These are phyloP conservation scores for Echinops telfairi DNA, from an alignment of 2,113 vertebrate genomes.

Conservation along the genomic window DNA sequence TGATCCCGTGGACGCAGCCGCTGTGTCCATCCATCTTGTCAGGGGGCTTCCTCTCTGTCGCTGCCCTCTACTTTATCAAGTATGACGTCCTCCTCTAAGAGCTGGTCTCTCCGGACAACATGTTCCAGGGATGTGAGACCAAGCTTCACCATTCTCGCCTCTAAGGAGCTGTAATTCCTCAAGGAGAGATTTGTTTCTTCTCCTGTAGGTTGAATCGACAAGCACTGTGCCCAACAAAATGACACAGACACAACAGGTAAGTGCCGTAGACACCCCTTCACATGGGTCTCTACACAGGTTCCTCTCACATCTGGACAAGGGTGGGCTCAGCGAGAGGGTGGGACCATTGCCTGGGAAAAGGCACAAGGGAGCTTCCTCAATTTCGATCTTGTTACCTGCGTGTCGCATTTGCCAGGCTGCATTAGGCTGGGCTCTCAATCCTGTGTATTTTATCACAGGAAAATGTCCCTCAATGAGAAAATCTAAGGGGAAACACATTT, in stretches of 20 bases:
- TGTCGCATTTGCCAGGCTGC: neutral
- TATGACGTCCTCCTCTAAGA: too few species aligned
- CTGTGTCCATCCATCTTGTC: too few species aligned
- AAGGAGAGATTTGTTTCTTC: too few species aligned
- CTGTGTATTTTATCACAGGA: neutral
- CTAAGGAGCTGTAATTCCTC: too few species aligned
- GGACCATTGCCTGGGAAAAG: neutral
- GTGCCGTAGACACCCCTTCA: rapidly evolving
- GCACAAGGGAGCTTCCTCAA: neutral
- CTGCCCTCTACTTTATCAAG: too few species aligned
- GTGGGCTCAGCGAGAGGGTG: neutral
- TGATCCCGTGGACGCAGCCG: too few species aligned
- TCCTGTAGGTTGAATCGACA: too few species aligned
- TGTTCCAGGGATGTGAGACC: too few species aligned
- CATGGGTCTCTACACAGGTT: neutral
- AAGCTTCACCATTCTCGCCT: too few species aligned
- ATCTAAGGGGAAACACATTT: neutral
- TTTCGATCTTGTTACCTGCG: neutral
- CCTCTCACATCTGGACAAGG: neutral
- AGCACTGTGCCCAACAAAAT: neutral
- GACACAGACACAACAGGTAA: neutral
- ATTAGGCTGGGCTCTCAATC: neutral
- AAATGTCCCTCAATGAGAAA: constrained; percentile 17
- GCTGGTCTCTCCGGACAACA: too few species aligned
- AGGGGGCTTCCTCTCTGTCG: too few species aligned